Evolutionary conservation across 2,888 invertebrate species (phyloP).

Genomic region (Pyrocoelia pectoralis): DNA sequence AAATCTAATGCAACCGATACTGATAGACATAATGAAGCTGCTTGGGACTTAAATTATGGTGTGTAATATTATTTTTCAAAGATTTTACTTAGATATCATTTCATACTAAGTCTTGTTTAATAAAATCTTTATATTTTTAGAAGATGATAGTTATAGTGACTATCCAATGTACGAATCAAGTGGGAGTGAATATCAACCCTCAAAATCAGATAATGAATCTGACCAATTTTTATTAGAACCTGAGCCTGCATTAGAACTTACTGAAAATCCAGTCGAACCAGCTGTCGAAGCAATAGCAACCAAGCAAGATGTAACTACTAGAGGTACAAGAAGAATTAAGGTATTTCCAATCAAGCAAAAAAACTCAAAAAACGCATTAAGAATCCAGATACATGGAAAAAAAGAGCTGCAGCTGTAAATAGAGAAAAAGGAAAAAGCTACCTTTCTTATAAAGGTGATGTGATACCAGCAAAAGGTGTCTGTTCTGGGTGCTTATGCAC

Average conservation of each 20-base stretch:
- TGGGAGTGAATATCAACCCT: constrained; percentile 8
- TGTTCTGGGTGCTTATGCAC: not conserved
- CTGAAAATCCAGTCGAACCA: not conserved
- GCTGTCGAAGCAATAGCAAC: not conserved
- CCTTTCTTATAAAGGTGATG: constrained; percentile 3
- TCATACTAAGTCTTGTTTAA: not conserved
- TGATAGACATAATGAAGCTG: too few relatives aligned
- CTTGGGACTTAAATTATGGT: too few relatives aligned
- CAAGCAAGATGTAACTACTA: not conserved
- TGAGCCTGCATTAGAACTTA: too few relatives aligned
- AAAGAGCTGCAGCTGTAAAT: not conserved
- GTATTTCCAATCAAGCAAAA: constrained; percentile 5
- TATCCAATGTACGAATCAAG: constrained; percentile 7
- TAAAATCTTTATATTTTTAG: not conserved
- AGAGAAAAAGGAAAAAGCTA: constrained; percentile 15
- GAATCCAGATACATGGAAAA: constrained; percentile 13
- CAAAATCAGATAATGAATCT: constrained; percentile 6
- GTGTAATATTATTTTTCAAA: constrained; percentile 1
- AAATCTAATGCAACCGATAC: too few relatives aligned
- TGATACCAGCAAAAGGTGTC: constrained; percentile 4
- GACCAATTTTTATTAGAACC: too few relatives aligned
- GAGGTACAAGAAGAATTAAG: not conserved
- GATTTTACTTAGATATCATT: too few relatives aligned
- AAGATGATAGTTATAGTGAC: not conserved
- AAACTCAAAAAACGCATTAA: not conserved